Percentiles rank a stretch among this genome's conserved stretches.
These are phyloP conservation scores for Andrena marginata DNA, from an alignment of 2,888 invertebrate species.

Conservation along the genomic window DNA sequence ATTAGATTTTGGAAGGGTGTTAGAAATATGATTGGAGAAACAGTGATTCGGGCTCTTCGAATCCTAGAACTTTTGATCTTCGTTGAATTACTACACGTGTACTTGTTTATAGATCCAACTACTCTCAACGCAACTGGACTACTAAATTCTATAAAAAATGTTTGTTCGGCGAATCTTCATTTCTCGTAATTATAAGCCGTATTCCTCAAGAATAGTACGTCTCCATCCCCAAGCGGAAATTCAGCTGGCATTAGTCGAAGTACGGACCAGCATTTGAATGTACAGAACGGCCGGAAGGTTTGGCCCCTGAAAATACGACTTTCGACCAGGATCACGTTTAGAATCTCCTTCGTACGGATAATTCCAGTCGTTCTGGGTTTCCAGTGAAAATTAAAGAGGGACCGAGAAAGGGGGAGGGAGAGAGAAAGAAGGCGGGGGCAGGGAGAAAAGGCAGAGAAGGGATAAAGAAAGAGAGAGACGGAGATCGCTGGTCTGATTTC, in stretches of 20 bases:
- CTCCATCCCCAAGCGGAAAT: slow-evolving; percentile 1
- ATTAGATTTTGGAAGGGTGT: too few relatives aligned
- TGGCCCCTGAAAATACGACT: slow-evolving; percentile 66
- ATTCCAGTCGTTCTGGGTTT: slow-evolving; percentile 67
- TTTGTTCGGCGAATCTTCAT: too few relatives aligned
- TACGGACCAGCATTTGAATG: slow-evolving; percentile 38
- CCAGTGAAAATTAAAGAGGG: slow-evolving; percentile 71
- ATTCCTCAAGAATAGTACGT: background rate
- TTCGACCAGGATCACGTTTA: slow-evolving; percentile 63
- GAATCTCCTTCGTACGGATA: slow-evolving; percentile 65
- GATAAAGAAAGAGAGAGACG: slow-evolving; percentile 48
- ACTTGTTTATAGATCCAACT: too few relatives aligned
- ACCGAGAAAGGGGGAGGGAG: background rate
- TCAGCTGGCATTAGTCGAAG: slow-evolving; percentile 14
- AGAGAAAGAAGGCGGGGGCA: slow-evolving; percentile 24
- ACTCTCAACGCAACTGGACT: too few relatives aligned
- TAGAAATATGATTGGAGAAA: too few relatives aligned
- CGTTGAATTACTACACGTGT: too few relatives aligned
- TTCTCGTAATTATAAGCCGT: background rate
- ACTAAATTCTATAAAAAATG: too few relatives aligned
- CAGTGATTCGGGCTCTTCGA: too few relatives aligned
- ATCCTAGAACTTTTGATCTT: too few relatives aligned
- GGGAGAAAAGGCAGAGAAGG: slow-evolving; percentile 43
- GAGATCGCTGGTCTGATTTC: slow-evolving; percentile 81
- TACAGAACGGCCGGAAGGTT: slow-evolving; percentile 43